Evolutionary conservation across 2,888 invertebrate genomes (phyloP).

Genomic region (Macrophya annulata): DNA sequence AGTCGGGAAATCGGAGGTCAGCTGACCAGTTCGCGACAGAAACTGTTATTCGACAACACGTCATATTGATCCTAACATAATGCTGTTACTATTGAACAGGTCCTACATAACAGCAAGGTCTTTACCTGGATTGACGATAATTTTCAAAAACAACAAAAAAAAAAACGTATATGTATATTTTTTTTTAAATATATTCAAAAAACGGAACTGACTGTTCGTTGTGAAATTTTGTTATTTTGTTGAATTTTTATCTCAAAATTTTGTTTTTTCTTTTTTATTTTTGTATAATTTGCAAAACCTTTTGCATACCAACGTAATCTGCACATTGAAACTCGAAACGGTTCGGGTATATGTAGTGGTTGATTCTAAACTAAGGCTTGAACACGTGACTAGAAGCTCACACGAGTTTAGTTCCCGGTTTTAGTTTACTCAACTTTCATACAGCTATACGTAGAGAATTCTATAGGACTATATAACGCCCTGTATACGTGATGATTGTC

Average conservation of each 20-base stretch:
- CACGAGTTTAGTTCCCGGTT: slow-evolving; percentile 11
- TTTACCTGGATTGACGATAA: not conserved
- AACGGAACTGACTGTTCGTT: not conserved
- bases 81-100: slow-evolving; percentile 15
- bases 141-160: too few relatives aligned
- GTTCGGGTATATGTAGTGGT: not conserved
- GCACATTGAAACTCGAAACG: slow-evolving; percentile 1
- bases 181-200: not conserved
- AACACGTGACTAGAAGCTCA: slow-evolving; percentile 35
- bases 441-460: slow-evolving; percentile 28
- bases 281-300: slow-evolving; percentile 11
- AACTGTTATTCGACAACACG: slow-evolving; percentile 11
- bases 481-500: slow-evolving; percentile 21
- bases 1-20: slow-evolving; percentile 27
- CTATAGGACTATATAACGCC: not conserved
- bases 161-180: too few relatives aligned
- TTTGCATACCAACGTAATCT: not conserved
- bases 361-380: not conserved
- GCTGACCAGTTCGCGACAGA: slow-evolving; percentile 5
- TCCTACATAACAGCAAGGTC: not conserved
- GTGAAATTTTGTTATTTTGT: not conserved
- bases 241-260: not conserved
- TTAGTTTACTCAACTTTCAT: slow-evolving; percentile 7
- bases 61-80: slow-evolving; percentile 22
- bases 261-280: not conserved